phyloP scores from a whole-genome alignment of 2,888 invertebrate species.

The Noctua janthina region DNA sequence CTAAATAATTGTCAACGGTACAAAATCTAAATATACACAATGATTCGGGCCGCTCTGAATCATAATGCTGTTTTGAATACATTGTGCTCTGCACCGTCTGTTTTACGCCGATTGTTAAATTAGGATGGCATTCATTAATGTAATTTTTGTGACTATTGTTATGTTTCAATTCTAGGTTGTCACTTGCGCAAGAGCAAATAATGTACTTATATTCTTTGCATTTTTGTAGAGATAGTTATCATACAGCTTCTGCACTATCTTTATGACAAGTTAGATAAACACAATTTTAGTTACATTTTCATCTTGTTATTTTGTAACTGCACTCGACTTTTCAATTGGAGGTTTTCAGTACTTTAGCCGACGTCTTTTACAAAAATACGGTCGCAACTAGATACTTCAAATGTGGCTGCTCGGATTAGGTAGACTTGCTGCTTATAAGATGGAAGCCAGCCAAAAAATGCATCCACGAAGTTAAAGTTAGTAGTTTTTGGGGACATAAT shows the following conservation, averaged over 20 bases:
- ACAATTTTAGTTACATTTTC: constrained; percentile 3
- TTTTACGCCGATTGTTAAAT: constrained; percentile 58
- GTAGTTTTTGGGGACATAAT: constrained; percentile 50
- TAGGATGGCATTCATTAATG: constrained; percentile 60
- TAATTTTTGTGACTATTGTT: constrained; percentile 33
- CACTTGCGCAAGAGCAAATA: not conserved
- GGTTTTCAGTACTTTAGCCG: not conserved
- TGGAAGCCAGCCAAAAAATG: constrained; percentile 65
- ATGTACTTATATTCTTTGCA: not conserved
- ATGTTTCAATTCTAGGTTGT: constrained; percentile 18
- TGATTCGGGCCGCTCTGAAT: constrained; percentile 76
- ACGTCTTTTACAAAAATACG: constrained; percentile 24
- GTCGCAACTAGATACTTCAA: constrained; percentile 27
- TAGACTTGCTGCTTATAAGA: constrained; percentile 42
- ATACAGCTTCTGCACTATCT: not conserved
- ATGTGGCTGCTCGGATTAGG: constrained; percentile 42
- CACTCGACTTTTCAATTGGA: constrained; percentile 9
- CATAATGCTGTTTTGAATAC: constrained; percentile 67
- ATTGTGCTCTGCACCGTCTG: constrained; percentile 45
- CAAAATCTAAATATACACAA: constrained; percentile 77
- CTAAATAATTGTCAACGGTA: constrained; percentile 74
- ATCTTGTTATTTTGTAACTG: constrained; percentile 13
- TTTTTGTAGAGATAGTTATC: not conserved
- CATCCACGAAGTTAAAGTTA: constrained; percentile 43
- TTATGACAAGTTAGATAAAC: not conserved